Evolutionary conservation across 2,797 vertebrate species (phyloP), one percentile per base, ranked within the genome.

Genomic region (Chiropotes sagulatus): DNA sequence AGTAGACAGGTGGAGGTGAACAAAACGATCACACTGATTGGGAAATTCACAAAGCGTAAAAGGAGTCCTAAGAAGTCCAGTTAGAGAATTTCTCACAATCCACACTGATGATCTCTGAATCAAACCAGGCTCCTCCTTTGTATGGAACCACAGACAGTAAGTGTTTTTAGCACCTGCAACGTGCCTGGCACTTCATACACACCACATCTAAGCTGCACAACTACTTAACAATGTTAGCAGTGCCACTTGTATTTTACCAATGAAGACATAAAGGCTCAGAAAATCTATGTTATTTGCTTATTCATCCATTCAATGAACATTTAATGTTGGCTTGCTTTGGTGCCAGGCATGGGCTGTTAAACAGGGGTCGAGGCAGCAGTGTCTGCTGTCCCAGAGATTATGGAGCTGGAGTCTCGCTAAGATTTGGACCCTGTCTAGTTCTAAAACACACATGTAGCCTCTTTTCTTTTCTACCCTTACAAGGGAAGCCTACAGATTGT

Each of bases 321-420:
- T 44, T 72, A 44, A 5, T 11, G 30, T 17, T 28, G 82, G 15
- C 26, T 57, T 87, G 4, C 20, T 82, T 48, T 95, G 14, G 28
- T 85, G 17, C 78, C 41, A 70, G 54, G 36, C 22, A 50, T 14
- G n/a, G 72, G 5, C 19, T 28, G 33, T 26, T 52, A 33, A 73
- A 22, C 36, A 44, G 86, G 1, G 33, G 19, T 64, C n/a, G 0
- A 44, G 20, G 41, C 5, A 79, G 58, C 20, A 73, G 1, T 0
- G 0, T 12, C 13, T 10, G 24, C 17, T 54, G 48, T 75, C 11
- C 3, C 2, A 4, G 41, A 12, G 6, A 22, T 88, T 39, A 36
- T 0, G 1, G 26, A 61, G 14, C 22, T 1, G 0, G 17, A 58
- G 36, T 36, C 19, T 12, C 2, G 30, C 41, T n/a, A 52, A 3